Evolutionary conservation across 1,140 invertebrate genomes (phyloP).

Genomic region (Danaus plexippus): DNA sequence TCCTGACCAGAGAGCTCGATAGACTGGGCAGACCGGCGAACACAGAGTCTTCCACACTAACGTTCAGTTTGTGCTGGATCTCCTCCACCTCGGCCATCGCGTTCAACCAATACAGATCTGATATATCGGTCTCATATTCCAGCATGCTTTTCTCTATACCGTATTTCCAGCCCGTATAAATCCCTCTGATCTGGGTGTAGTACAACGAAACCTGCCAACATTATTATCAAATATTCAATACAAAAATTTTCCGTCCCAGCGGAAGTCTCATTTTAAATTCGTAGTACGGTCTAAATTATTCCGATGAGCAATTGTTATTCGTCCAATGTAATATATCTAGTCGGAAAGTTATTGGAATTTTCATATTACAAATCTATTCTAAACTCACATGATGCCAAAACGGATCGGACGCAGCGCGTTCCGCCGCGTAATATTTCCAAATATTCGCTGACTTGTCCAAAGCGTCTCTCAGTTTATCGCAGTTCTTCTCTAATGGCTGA

Average conservation of each 20-base stretch:
- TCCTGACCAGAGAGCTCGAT: conserved; percentile 55
- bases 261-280: conserved; percentile 32
- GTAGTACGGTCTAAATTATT: no score
- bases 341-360: not conserved
- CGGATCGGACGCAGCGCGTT: conserved; percentile 70
- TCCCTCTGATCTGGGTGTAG: conserved; percentile 79
- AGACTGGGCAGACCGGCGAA: conserved; percentile 49
- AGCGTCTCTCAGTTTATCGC: conserved; percentile 77
- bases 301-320: no score
- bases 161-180: conserved; percentile 78
- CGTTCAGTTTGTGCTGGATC: conserved; percentile 61
- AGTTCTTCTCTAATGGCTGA: conserved; percentile 76
- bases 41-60: conserved; percentile 41
- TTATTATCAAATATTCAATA: conserved; percentile 2
- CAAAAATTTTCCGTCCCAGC: conserved; percentile 2
- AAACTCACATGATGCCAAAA: conserved; percentile 85
- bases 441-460: conserved; percentile 77
- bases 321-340: no score
- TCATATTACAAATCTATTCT: conserved; percentile 1
- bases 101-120: conserved; percentile 82
- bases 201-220: conserved; percentile 76
- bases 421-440: conserved; percentile 73
- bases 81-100: conserved; percentile 85
- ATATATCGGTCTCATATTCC: conserved; percentile 74
- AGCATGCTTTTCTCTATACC: conserved; percentile 76